A percentile compares a stretch with the other conserved stretches of the same genome.
phyloP scores from a whole-genome alignment of 2,113 vertebrate genomes.

The Chrysemys picta region DNA sequence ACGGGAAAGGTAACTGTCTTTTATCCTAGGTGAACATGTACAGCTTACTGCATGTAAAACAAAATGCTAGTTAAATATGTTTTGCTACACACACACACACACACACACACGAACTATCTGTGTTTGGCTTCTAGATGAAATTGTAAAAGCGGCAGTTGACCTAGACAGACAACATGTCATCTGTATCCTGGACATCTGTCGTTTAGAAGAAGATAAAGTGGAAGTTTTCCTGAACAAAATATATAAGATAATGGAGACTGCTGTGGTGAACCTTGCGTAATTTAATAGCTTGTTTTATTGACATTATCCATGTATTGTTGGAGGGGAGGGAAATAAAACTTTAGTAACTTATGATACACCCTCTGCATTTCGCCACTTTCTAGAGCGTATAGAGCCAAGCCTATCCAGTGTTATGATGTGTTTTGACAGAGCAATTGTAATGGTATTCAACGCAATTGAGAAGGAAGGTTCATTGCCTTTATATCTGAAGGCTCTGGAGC shows the following conservation, averaged over 20 bases:
- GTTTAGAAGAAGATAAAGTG: constrained; percentile 79
- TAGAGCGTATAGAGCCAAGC: background rate
- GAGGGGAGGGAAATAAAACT: constrained; percentile 28
- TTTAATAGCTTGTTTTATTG: constrained; percentile 45
- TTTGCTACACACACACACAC: background rate
- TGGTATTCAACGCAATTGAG: background rate
- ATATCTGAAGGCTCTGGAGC: background rate
- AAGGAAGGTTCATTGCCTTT: background rate
- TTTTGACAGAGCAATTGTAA: background rate
- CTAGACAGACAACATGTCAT: constrained; percentile 80
- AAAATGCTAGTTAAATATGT: constrained; percentile 24
- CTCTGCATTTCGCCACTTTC: constrained; percentile 48
- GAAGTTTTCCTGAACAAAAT: constrained; percentile 85
- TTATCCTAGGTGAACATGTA: background rate
- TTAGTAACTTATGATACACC: background rate
- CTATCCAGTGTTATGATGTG: background rate
- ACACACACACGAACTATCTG: background rate
- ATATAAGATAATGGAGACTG: constrained; percentile 72
- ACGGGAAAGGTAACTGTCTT: too few relatives aligned
- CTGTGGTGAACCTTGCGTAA: background rate
- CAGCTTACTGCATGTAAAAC: background rate
- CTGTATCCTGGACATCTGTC: constrained; percentile 85
- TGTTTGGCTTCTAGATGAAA: constrained; percentile 65
- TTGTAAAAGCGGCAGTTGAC: constrained; percentile 65
- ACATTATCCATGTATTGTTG: background rate